Percentiles rank a stretch among this genome's conserved stretches.
Conservation (phyloP, 2,888 invertebrate species). For the Hypselothyrea guttata region DNA sequence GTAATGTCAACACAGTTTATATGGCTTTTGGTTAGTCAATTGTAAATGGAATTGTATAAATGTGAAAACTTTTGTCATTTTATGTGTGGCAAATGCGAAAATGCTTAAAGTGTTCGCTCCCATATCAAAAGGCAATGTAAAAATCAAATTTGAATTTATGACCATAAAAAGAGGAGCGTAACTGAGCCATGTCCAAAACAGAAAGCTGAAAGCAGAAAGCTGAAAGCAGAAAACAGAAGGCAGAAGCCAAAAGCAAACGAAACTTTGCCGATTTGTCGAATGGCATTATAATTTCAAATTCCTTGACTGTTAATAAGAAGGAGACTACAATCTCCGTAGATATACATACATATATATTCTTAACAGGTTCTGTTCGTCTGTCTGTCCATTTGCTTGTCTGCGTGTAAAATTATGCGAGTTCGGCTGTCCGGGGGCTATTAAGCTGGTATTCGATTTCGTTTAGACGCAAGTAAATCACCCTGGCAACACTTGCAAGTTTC, state of each 20-base stretch:
- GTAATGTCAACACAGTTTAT: conserved; percentile 14
- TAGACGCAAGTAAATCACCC: conserved; percentile 65
- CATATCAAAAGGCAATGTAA: conserved; percentile 58
- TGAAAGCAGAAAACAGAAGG: conserved; percentile 1
- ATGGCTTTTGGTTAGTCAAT: conserved; percentile 31
- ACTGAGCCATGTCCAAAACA: too few species aligned
- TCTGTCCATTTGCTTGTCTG: conserved; percentile 40
- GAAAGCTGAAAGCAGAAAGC: conserved; percentile 7
- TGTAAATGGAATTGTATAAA: conserved; percentile 33
- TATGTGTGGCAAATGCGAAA: conserved; percentile 8
- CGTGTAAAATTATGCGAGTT: conserved; percentile 65
- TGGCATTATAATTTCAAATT: conserved; percentile 69
- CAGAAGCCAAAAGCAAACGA: conserved; percentile 40
- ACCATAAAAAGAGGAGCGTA: conserved; percentile 5
- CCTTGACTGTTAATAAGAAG: conserved; percentile 58
- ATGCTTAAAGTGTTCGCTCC: conserved; percentile 47
- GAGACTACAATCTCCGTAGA: conserved; percentile 3
- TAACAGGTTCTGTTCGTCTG: conserved; percentile 6
- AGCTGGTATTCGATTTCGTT: conserved; percentile 76
- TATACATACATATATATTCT: neutral
- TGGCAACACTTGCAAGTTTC: conserved; percentile 75
- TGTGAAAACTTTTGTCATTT: conserved; percentile 41
- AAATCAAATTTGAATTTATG: conserved; percentile 73
- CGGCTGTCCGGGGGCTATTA: conserved; percentile 72
- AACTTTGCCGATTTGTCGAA: conserved; percentile 64